phyloP scores from a whole-genome alignment of 64 coral and sea anemone species.

The Acropora yongei region DNA sequence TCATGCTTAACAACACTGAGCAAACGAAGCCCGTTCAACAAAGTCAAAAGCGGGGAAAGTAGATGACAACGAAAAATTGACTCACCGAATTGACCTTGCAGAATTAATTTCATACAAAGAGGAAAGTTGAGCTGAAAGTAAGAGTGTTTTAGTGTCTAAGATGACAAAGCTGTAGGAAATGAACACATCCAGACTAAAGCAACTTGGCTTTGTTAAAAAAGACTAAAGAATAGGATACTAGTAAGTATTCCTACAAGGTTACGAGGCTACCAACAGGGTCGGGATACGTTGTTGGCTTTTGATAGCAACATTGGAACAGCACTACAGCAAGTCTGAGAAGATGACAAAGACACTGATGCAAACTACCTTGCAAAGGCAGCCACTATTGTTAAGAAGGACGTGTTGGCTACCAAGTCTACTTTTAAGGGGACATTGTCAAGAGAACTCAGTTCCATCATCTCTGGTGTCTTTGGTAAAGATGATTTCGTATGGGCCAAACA shows the following conservation, averaged over 20 bases:
- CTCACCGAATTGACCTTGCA: constrained; percentile 63
- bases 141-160: constrained; percentile 49
- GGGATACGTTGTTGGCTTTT: constrained; percentile 28
- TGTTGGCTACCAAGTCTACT: constrained; percentile 28
- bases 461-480: constrained; percentile 36
- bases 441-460: constrained; percentile 45
- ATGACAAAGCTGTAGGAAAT: constrained; percentile 42
- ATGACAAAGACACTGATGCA: constrained; percentile 45
- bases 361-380: constrained; percentile 61
- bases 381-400: constrained; percentile 42
- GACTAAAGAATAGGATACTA: constrained; percentile 59
- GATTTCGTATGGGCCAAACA: constrained; percentile 64
- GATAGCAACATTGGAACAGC: constrained; percentile 48
- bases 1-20: constrained; percentile 56
- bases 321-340: constrained; percentile 30
- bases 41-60: neutral
- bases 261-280: constrained; percentile 18
- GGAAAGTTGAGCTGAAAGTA: constrained; percentile 44
- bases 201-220: constrained; percentile 24
- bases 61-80: constrained; percentile 29
- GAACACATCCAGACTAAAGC: constrained; percentile 29
- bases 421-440: constrained; percentile 57
- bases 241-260: neutral
- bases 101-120: constrained; percentile 70
- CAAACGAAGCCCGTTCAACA: constrained; percentile 47